Evolutionary conservation across 2,113 vertebrate species (phyloP).

Genomic region (Leptobrachium leishanense): DNA sequence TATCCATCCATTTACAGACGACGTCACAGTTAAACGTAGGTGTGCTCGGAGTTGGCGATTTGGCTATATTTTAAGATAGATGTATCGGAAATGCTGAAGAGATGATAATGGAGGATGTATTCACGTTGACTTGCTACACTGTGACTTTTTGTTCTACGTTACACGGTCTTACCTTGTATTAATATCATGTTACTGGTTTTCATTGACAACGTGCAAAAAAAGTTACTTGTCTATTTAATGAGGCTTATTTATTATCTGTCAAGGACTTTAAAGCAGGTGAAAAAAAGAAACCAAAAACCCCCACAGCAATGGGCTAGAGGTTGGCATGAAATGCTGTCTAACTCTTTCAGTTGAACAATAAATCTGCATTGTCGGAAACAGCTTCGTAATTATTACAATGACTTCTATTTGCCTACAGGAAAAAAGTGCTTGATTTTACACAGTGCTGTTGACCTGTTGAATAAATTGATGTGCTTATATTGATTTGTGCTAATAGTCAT

Average conservation of each 20-base stretch:
- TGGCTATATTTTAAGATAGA: too few species aligned
- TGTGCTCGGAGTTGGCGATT: too few species aligned
- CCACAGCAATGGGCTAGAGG: constrained; percentile 1
- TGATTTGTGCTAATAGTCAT: constrained; percentile 21
- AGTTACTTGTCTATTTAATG: background rate
- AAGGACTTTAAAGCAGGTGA: background rate
- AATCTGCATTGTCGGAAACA: constrained; percentile 1
- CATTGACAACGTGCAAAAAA: background rate
- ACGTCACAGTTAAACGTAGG: too few species aligned
- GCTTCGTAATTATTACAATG: constrained; percentile 14
- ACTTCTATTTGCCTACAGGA: constrained; percentile 18
- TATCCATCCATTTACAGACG: too few species aligned
- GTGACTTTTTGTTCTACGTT: background rate
- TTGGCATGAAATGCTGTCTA: background rate
- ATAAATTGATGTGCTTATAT: constrained; percentile 7
- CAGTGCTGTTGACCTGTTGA: constrained; percentile 17
- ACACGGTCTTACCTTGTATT: background rate
- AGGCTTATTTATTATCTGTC: background rate
- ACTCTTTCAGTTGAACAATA: background rate
- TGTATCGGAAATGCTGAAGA: too few species aligned
- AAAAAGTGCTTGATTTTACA: constrained; percentile 32
- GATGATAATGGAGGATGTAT: too few species aligned
- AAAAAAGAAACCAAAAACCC: background rate
- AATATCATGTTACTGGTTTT: background rate
- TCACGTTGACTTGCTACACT: too few species aligned